These are phyloP conservation scores for Sebastes variabilis DNA, from an alignment of 2,797 vertebrate genomes.

Conservation along the genomic window DNA sequence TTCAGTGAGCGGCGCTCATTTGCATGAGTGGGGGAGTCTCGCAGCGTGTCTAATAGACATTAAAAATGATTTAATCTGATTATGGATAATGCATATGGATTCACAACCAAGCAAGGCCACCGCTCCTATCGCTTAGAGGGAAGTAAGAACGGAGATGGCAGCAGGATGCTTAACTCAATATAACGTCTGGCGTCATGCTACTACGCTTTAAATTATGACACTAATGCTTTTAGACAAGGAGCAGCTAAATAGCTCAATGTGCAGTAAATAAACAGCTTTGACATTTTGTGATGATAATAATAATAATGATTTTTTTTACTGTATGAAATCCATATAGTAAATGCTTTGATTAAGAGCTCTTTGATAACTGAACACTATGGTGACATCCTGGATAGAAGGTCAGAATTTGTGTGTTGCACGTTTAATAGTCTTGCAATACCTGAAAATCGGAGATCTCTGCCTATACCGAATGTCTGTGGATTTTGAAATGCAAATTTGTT, in stretches of 20 bases:
- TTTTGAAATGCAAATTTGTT: too few relatives aligned
- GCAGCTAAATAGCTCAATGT: background rate
- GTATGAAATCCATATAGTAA: background rate
- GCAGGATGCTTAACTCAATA: slow-evolving; percentile 3
- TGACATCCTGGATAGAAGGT: background rate
- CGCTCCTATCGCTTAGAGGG: background rate
- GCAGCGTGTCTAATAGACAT: slow-evolving; percentile 45
- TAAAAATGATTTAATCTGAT: slow-evolving; percentile 51
- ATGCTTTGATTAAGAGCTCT: background rate
- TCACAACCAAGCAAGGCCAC: slow-evolving; percentile 13
- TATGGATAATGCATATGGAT: slow-evolving; percentile 31
- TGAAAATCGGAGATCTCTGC: too few relatives aligned
- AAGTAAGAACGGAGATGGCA: slow-evolving; percentile 3
- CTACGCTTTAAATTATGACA: slow-evolving; percentile 6
- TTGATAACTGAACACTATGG: background rate
- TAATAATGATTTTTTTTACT: background rate
- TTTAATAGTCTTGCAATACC: too few relatives aligned
- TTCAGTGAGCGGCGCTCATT: slow-evolving; percentile 19
- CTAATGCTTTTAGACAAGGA: slow-evolving; percentile 3
- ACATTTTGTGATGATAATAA: background rate
- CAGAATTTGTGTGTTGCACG: background rate
- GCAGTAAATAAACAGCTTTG: background rate
- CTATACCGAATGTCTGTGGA: too few relatives aligned
- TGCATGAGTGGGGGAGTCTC: slow-evolving; percentile 41
- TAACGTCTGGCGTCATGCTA: background rate